Evolutionary conservation across 2,797 vertebrate species (phyloP).

Genomic region (Gymnodraco acuticeps): DNA sequence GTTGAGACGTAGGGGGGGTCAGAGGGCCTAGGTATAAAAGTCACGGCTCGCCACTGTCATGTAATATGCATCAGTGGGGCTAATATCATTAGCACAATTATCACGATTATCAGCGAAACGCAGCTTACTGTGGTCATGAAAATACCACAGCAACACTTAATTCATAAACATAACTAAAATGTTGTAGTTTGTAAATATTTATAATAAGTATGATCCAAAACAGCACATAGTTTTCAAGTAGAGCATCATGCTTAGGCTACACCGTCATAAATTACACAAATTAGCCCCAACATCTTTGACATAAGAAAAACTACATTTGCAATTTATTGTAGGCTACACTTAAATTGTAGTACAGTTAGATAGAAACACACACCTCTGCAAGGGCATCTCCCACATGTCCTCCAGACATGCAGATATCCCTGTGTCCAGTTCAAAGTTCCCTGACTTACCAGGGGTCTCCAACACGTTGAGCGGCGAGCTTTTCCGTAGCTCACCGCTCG

Average conservation of each 20-base stretch:
- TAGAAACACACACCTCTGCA: background rate
- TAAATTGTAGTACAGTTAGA: background rate
- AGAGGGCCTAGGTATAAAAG: too few species aligned
- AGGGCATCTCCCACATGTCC: background rate
- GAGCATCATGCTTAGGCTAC: background rate
- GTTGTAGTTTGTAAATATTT: background rate
- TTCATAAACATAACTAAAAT: background rate
- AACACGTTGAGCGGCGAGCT: too few species aligned
- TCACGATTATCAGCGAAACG: conserved; percentile 7
- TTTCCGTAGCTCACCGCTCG: too few species aligned
- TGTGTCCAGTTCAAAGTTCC: background rate
- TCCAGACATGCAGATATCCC: background rate
- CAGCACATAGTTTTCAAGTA: too few species aligned
- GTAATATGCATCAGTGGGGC: background rate
- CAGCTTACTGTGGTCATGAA: background rate
- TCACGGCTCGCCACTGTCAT: too few species aligned
- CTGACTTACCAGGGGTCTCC: background rate
- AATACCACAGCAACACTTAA: background rate
- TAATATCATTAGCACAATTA: conserved; percentile 23
- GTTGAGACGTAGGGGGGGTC: too few species aligned
- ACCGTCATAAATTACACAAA: background rate
- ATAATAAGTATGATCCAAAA: background rate
- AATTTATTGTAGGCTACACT: background rate
- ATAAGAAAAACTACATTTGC: background rate
- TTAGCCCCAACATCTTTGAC: too few species aligned